These are phyloP conservation scores for Portunus trituberculatus DNA, from an alignment of 1,140 invertebrate species.

Conservation along the genomic window DNA sequence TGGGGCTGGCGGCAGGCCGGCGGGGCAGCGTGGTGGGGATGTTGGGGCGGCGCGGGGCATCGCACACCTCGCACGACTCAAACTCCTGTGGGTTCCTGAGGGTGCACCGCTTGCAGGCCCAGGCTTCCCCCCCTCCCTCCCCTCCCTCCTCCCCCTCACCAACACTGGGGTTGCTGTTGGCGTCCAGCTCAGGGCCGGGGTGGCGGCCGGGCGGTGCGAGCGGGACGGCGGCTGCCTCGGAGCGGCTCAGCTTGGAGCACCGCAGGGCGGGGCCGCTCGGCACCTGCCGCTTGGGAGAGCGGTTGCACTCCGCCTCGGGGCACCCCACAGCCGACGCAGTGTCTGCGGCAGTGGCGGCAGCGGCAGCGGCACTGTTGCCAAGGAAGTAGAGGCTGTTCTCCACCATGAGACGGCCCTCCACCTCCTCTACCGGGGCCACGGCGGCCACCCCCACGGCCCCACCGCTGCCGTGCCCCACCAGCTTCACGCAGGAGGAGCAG, in stretches of 20 bases:
- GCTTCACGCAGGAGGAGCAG: conserved; percentile 72
- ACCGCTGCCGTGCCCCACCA: conserved; percentile 61
- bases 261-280: conserved; percentile 52
- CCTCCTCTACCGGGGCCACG: conserved; percentile 67
- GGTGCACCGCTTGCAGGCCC: conserved; percentile 70
- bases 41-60: conserved; percentile 74
- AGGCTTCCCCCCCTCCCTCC: conserved; percentile 65
- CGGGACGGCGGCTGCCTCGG: conserved; percentile 36
- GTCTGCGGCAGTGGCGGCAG: conserved; percentile 56
- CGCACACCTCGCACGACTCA: conserved; percentile 73
- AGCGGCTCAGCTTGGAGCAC: conserved; percentile 65
- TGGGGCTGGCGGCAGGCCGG: background rate
- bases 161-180: conserved; percentile 62
- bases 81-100: conserved; percentile 67
- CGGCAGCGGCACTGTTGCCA: conserved; percentile 63
- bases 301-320: conserved; percentile 66
- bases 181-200: conserved; percentile 58
- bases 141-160: conserved; percentile 51
- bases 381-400: conserved; percentile 71
- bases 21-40: conserved; percentile 78
- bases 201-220: background rate
- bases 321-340: conserved; percentile 37
- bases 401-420: conserved; percentile 70
- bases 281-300: conserved; percentile 68
- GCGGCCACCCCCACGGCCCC: conserved; percentile 46